Evolutionary conservation across 1,140 invertebrate species (phyloP), one percentile per base, ranked within the genome.

Genomic region (Drosophila sucinea): DNA sequence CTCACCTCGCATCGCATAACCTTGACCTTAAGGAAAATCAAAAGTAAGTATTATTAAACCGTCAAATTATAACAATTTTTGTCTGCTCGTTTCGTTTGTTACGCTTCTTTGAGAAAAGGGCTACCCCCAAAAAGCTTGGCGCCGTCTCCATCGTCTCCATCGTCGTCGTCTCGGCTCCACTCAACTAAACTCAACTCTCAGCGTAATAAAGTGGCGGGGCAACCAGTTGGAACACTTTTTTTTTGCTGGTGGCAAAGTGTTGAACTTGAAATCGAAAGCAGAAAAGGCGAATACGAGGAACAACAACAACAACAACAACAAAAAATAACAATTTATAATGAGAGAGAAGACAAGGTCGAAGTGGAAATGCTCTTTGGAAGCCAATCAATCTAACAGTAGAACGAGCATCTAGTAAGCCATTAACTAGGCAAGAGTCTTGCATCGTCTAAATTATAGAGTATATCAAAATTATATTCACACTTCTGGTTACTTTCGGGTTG

Each of bases 241-340:
- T 30, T 58, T 25, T 47, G 41, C 64, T 62, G 61, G 67, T 70
- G 60, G 69, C 76, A 83, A 76, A 77, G 80, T 84, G 84, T 89
- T 87, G 84, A 89, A 89, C 84, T 89, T 89, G 84, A 89, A 89
- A 89, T 73, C 77, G 84, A 89, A 89, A 89, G 76, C 75, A 78
- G 44, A 51, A 51, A 47, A 51, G n/a, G 23, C 23, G 23, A 51
- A 47, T 47, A 23, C 5, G 6, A 6, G 17, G 44, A 7, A 7
- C 17, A 5, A 56, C n/a, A 17, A 17, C 17, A 17, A 17, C 17
- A 17, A 17, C 17, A 17, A 17, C 17, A 17, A n/a, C 47, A 33
- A 81, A 76, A 66, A 73, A 69, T 38, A 8, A 10, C 7, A 75
- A 73, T 58, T 44, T 44, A 63, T 66, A 81, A 77, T 73, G 35